These are phyloP conservation scores for Troilus luridus DNA, from an alignment of 2,888 invertebrate genomes.

Conservation along the genomic window DNA sequence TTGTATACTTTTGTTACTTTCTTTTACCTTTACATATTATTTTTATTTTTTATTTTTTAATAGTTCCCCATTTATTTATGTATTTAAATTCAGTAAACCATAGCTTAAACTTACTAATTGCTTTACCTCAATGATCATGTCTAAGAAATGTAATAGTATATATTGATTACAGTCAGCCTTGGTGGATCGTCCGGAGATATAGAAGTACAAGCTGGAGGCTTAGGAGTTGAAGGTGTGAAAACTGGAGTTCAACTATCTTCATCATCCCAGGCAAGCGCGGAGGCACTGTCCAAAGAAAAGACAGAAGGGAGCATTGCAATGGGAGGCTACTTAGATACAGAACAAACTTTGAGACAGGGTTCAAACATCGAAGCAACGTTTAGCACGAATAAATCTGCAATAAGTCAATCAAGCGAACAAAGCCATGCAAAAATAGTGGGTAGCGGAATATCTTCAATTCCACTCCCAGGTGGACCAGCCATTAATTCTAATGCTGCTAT, in stretches of 20 bases:
- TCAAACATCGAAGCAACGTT: neutral
- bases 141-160: too few species aligned
- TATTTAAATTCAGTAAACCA: too few species aligned
- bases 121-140: too few species aligned
- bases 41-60: too few species aligned
- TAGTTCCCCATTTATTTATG: too few species aligned
- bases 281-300: too few species aligned
- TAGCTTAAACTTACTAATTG: too few species aligned
- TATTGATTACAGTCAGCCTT: neutral
- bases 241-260: neutral
- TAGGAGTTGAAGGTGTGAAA: neutral
- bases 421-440: neutral
- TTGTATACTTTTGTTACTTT: too few species aligned
- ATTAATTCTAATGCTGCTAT: neutral
- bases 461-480: neutral
- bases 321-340: neutral
- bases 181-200: neutral
- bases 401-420: neutral
- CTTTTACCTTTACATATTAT: too few species aligned
- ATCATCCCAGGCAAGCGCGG: neutral
- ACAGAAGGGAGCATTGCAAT: neutral
- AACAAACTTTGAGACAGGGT: too few species aligned
- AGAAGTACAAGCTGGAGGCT: neutral
- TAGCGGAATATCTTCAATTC: neutral
- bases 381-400: neutral